phyloP scores from a whole-genome alignment of 37 sponge, comb jelly and placozoan species.

The Diacarnus erythraeanus region DNA sequence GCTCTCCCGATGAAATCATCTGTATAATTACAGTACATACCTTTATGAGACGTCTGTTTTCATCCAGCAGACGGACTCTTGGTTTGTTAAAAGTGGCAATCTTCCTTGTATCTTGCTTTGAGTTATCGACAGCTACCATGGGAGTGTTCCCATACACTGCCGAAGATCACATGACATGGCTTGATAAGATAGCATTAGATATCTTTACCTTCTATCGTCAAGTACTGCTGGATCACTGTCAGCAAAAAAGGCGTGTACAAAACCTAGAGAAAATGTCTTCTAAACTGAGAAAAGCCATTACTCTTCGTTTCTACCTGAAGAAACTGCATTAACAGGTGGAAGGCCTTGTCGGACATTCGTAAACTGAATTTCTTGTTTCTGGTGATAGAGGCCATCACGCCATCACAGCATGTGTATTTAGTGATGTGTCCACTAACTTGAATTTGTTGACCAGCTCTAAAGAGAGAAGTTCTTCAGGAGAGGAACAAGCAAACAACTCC shows the following conservation, averaged over 20 bases:
- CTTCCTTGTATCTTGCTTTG: slow-evolving; percentile 15
- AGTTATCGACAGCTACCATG: background rate
- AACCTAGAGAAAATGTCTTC: slow-evolving; percentile 24
- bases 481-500: slow-evolving; percentile 33
- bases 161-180: background rate
- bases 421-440: slow-evolving; percentile 38
- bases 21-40: background rate
- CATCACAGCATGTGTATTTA: no score
- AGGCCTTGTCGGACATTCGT: slow-evolving; percentile 62
- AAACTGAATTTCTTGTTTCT: slow-evolving; percentile 69
- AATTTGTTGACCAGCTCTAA: slow-evolving; percentile 53
- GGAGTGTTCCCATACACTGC: slow-evolving; percentile 41
- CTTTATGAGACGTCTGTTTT: slow-evolving; percentile 4
- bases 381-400: no score
- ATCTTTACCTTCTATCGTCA: slow-evolving; percentile 50
- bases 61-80: slow-evolving; percentile 20
- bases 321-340: slow-evolving; percentile 65
- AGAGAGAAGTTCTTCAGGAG: slow-evolving; percentile 19
- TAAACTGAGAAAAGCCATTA: no score
- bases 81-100: slow-evolving; percentile 36
- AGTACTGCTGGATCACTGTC: slow-evolving; percentile 37
- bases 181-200: background rate
- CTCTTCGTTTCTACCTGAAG: slow-evolving; percentile 71
- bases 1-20: background rate
- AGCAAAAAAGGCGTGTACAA: slow-evolving; percentile 37